Evolutionary conservation across 2,113 vertebrate species (phyloP).

Genomic region (Hippocampus guttulatus): DNA sequence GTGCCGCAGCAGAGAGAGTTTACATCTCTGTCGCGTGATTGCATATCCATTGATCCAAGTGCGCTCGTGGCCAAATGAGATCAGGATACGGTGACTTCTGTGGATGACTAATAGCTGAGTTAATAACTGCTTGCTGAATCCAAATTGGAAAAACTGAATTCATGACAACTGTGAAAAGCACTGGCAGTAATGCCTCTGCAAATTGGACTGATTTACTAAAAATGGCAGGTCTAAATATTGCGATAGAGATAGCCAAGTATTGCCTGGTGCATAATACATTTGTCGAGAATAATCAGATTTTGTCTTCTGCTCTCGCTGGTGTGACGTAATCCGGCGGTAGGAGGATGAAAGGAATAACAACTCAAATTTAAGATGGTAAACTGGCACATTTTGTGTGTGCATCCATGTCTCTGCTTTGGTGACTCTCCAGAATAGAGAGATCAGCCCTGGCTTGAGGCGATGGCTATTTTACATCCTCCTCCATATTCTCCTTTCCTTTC

Average conservation of each 20-base stretch:
- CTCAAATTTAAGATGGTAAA: constrained; percentile 43
- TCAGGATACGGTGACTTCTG: constrained; percentile 25
- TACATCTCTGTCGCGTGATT: constrained; percentile 10
- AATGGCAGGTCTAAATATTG: constrained; percentile 20
- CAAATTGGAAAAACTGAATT: constrained; percentile 39
- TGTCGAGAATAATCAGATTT: constrained; percentile 48
- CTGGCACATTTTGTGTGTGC: constrained; percentile 43
- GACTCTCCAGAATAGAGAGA: constrained; percentile 53
- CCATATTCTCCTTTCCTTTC: constrained; percentile 43
- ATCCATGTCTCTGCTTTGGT: constrained; percentile 50
- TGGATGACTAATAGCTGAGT: constrained; percentile 36
- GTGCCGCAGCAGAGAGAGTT: constrained; percentile 51
- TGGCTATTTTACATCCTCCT: constrained; percentile 39
- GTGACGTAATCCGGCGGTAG: constrained; percentile 45
- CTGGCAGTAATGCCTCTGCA: constrained; percentile 8
- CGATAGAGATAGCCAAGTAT: constrained; percentile 19
- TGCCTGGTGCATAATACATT: constrained; percentile 31
- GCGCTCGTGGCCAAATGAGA: constrained; percentile 30
- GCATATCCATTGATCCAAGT: constrained; percentile 15
- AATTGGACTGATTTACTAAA: constrained; percentile 24
- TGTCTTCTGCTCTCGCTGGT: constrained; percentile 26
- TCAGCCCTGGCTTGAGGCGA: constrained; percentile 46
- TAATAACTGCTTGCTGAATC: constrained; percentile 34
- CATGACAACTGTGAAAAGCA: constrained; percentile 28
- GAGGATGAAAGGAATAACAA: constrained; percentile 63